A percentile compares a stretch with the other conserved stretches of the same genome.
Evolutionary conservation across 2,888 invertebrate genomes (phyloP).

Genomic region (Coenonympha glycerion): DNA sequence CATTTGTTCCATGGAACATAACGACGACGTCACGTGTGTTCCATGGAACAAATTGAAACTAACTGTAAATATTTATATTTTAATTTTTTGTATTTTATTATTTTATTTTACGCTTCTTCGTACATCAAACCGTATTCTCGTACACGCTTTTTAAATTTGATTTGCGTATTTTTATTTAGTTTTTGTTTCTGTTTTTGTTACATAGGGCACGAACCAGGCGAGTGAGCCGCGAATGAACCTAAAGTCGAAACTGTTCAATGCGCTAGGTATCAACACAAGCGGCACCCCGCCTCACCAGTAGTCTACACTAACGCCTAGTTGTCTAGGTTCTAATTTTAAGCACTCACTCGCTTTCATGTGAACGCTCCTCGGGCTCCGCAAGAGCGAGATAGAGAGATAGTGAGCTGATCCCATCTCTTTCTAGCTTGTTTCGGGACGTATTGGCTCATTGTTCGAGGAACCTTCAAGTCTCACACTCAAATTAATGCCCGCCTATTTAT

Average conservation of each 20-base stretch:
- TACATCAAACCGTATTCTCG: background rate
- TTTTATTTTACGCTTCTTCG: constrained; percentile 1
- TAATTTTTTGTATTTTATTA: background rate
- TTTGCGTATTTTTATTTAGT: constrained; percentile 56
- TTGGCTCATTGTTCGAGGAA: constrained; percentile 35
- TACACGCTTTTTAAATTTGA: constrained; percentile 27
- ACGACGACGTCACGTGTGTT: too few relatives aligned
- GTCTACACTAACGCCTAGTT: constrained; percentile 35
- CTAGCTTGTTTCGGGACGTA: background rate
- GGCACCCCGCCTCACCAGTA: constrained; percentile 68
- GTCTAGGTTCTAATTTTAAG: constrained; percentile 37
- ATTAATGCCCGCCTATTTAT: constrained; percentile 43
- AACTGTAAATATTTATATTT: too few relatives aligned
- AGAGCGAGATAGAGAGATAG: background rate
- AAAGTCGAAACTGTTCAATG: constrained; percentile 90
- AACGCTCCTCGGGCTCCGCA: constrained; percentile 26
- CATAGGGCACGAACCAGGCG: constrained; percentile 80
- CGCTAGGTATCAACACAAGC: constrained; percentile 85
- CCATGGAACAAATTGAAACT: too few relatives aligned
- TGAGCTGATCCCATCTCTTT: constrained; percentile 1
- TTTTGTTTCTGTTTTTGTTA: constrained; percentile 63
- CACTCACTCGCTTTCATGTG: constrained; percentile 36
- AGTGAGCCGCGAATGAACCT: constrained; percentile 84
- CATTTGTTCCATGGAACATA: too few relatives aligned
- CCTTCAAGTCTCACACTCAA: constrained; percentile 50